Evolutionary conservation across 2,888 invertebrate species (phyloP), one percentile per base, ranked within the genome.

Genomic region (Drosophila crucigera): DNA sequence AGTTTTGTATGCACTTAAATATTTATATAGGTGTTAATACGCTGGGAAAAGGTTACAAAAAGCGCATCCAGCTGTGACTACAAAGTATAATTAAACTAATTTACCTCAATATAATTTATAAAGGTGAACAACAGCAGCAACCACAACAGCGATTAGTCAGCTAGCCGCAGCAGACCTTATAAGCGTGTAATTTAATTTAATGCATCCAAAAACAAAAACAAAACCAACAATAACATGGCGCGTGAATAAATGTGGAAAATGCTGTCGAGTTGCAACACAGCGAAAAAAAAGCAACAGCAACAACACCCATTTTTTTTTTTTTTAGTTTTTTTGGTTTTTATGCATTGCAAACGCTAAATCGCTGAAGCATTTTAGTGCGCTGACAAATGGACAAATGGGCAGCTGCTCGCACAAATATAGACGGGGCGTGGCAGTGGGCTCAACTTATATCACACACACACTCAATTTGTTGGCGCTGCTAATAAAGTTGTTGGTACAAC

Each of bases 401-500:
- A 52, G 28, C 55, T 39, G 22, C 53, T 55, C 56, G 43, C 30
- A 41, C 61, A 43, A 68, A 52, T 68, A 43, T 67, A 71, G 60
- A 30, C 52, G 60, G 66, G 79, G 77, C 64, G 77, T 73, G 81
- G 69, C 63, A 49, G 47, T 25, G 59, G 53, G 39, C 55, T 53
- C n/a, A 49, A 50, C 58, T 64, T 75, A 82, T 73, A 73, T 81
- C 79, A 81, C 54, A 68, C 19, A 55, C 70, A 80, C 39, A 67
- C 72, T 75, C 47, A 68, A 81, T 71, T 89, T 81, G 82, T 78
- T 81, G 79, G 58, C 50, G 62, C 60, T 63, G 87, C 89, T 85
- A 85, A 85, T 85, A 89, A 81, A 89, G 85, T 89, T 89, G 85
- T 85, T 86, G 74, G 62, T 70, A 54, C 71, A 77, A 68, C 74